A percentile compares a stretch with the other conserved stretches of the same genome.
Evolutionary conservation across 2,888 invertebrate species (phyloP).

Genomic region (Athalia rosae): DNA sequence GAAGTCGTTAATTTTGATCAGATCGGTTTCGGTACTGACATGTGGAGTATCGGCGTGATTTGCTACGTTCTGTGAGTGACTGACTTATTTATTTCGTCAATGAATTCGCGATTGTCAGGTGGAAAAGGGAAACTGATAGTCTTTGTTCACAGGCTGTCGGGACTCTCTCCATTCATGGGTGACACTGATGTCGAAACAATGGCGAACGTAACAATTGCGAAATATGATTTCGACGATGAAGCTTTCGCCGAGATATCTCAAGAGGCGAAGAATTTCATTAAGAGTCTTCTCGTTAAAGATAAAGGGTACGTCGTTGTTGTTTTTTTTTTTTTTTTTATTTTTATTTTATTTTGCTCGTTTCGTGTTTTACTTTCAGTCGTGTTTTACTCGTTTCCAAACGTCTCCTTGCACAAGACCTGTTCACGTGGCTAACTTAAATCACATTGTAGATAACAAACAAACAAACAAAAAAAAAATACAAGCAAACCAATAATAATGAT

Average conservation of each 20-base stretch:
- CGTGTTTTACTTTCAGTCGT: not conserved
- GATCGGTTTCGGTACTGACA: conserved; percentile 96
- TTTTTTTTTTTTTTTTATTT: not conserved
- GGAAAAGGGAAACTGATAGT: not conserved
- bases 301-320: conserved; percentile 77
- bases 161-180: conserved; percentile 98
- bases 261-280: conserved; percentile 97
- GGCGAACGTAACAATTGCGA: conserved; percentile 98
- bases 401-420: not conserved
- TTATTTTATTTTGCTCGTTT: not conserved
- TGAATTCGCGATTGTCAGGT: not conserved
- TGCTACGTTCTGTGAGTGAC: conserved; percentile 96
- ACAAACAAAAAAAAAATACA: conserved; percentile 42
- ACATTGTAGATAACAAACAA: conserved; percentile 15
- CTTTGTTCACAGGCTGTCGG: conserved; percentile 83
- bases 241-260: conserved; percentile 96
- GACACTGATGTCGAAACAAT: conserved; percentile 98
- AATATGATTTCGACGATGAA: conserved; percentile 98
- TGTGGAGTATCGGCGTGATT: conserved; percentile 99
- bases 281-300: conserved; percentile 92
- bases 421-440: not conserved
- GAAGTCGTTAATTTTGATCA: conserved; percentile 99
- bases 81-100: not conserved
- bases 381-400: not conserved
- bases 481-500: conserved; percentile 1